Conservation (phyloP, 2,888 invertebrate species). For the Onchidella celtica region DNA sequence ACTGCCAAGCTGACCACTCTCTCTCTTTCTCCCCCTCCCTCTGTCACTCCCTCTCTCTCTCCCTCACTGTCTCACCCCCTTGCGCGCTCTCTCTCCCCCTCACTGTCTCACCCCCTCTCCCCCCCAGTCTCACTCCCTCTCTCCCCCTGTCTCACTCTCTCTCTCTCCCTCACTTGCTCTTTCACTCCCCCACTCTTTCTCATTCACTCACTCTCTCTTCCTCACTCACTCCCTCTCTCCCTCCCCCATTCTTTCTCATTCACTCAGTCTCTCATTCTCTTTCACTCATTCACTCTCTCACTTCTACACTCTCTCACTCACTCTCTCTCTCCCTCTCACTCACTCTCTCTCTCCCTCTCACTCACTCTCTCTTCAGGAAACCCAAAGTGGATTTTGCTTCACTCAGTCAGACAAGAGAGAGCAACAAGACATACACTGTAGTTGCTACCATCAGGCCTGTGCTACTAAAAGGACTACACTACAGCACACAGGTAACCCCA, state of each 20-base stretch:
- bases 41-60: not conserved
- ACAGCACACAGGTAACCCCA: no score
- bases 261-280: not conserved
- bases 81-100: slow-evolving; percentile 2
- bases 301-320: not conserved
- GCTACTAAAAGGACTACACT: no score
- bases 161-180: no score
- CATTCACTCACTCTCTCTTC: not conserved
- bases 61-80: not conserved
- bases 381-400: not conserved
- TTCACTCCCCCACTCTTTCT: no score
- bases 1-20: not conserved
- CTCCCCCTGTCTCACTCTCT: slow-evolving; percentile 23
- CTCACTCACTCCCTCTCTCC: not conserved
- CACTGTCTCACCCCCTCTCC: not conserved
- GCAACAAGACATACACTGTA: not conserved
- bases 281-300: not conserved
- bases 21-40: not conserved
- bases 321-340: not conserved
- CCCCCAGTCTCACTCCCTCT: not conserved
- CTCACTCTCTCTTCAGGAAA: not conserved
- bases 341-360: not conserved
- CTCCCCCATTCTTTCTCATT: not conserved
- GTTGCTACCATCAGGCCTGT: not conserved
- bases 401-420: not conserved